Conservation (phyloP, 1,140 invertebrate genomes). For the Nasonia giraulti region DNA sequence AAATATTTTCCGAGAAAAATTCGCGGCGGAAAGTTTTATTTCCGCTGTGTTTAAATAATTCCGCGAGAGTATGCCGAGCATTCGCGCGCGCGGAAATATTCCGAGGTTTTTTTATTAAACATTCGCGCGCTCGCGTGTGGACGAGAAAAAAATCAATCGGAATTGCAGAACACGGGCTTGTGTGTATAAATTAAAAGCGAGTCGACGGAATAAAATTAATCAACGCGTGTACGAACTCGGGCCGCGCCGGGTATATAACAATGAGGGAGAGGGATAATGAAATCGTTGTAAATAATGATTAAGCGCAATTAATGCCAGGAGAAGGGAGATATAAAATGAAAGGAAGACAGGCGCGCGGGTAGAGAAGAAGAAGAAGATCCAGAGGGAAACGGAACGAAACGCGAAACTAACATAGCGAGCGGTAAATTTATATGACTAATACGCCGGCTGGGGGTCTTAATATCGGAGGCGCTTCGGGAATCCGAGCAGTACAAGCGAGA, state of each 20-base stretch:
- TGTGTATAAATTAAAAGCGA: neutral
- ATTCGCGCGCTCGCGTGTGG: neutral
- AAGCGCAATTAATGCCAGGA: conserved; percentile 41
- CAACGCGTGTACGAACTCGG: neutral
- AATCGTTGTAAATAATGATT: conserved; percentile 53
- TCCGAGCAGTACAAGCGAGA: conserved; percentile 12
- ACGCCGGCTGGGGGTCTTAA: conserved; percentile 51
- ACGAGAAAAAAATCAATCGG: conserved; percentile 2
- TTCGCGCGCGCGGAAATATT: neutral
- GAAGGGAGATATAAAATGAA: conserved; percentile 45
- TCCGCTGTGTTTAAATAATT: neutral
- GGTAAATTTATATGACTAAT: conserved; percentile 54
- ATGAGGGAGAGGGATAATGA: conserved; percentile 38
- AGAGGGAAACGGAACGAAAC: conserved; percentile 37
- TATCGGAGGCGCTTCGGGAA: conserved; percentile 44
- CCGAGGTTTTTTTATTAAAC: neutral
- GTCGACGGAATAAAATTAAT: neutral
- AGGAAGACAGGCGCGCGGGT: conserved; percentile 28
- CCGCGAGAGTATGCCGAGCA: conserved; percentile 11
- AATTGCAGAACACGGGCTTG: neutral
- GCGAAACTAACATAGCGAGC: conserved; percentile 52
- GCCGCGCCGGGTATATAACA: neutral
- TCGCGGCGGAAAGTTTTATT: neutral
- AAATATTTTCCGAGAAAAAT: conserved; percentile 35
- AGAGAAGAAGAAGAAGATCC: conserved; percentile 45